These are phyloP conservation scores for Melanogrammus aeglefinus DNA, from an alignment of 2,797 vertebrate species.

Conservation along the genomic window DNA sequence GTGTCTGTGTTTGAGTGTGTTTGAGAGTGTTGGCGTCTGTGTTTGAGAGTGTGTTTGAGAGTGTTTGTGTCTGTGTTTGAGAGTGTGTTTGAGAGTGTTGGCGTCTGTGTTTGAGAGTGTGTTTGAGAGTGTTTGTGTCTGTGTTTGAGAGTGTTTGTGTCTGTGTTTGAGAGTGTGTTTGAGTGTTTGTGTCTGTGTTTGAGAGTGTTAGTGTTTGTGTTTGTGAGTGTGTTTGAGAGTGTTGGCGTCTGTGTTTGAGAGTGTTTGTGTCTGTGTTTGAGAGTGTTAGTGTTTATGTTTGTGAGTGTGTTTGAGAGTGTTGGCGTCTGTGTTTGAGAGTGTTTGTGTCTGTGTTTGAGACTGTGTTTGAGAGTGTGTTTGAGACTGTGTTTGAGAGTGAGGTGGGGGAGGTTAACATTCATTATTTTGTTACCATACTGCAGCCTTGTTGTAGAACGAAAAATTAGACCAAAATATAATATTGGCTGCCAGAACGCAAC, in stretches of 20 bases:
- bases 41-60: no score
- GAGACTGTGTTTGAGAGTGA: not conserved
- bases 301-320: no score
- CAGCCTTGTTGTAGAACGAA: not conserved
- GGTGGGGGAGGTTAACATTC: not conserved
- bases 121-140: constrained; percentile 3
- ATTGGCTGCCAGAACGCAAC: not conserved
- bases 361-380: not conserved
- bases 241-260: no score
- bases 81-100: no score
- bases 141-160: no score
- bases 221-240: not conserved
- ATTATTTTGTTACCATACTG: not conserved
- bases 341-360: not conserved
- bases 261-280: not conserved
- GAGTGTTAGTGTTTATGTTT: not conserved
- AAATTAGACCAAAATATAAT: not conserved
- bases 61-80: not conserved
- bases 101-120: not conserved
- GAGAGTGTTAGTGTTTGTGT: constrained; percentile 3
- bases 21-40: no score
- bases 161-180: no score
- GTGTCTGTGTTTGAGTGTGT: no score
- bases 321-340: not conserved
- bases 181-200: not conserved